phyloP scores from a whole-genome alignment of 2,797 vertebrate species.

The Lycodopsis pacificus region DNA sequence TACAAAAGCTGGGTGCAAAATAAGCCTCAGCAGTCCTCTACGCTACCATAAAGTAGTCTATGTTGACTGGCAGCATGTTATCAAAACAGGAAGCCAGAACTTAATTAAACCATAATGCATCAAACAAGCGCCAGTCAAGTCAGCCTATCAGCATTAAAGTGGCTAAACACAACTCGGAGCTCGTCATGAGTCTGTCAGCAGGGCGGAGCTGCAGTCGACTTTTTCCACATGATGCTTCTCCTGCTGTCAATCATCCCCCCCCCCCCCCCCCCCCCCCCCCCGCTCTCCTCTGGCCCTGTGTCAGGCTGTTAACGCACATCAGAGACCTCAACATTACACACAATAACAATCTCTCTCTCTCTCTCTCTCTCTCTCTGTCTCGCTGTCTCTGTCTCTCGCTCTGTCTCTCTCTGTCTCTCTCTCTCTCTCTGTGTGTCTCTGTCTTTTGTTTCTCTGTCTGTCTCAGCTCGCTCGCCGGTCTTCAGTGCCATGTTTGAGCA shows the following conservation, averaged over 20 bases:
- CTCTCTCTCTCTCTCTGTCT: constrained; percentile 6
- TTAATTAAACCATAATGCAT: constrained; percentile 35
- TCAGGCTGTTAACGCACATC: constrained; percentile 58
- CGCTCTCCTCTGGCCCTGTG: constrained; percentile 41
- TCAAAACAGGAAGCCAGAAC: constrained; percentile 30
- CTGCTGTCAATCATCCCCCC: constrained; percentile 54
- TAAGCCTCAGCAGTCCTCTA: neutral
- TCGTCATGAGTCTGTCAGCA: constrained; percentile 52
- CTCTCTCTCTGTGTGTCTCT: no score
- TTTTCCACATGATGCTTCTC: constrained; percentile 26
- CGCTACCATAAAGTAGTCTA: neutral
- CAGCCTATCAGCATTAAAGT: constrained; percentile 14
- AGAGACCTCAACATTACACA: constrained; percentile 51
- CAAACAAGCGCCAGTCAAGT: constrained; percentile 28
- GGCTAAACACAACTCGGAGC: constrained; percentile 27
- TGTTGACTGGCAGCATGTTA: constrained; percentile 26
- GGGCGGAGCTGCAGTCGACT: constrained; percentile 20
- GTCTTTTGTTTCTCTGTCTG: no score
- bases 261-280: no score
- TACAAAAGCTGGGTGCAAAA: constrained; percentile 1
- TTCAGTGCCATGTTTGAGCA: constrained; percentile 95
- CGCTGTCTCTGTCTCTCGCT: neutral
- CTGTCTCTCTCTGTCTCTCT: constrained; percentile 25
- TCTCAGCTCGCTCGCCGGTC: constrained; percentile 88
- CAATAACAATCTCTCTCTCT: constrained; percentile 41